Evolutionary conservation across 2,113 vertebrate species (phyloP).

Genomic region (Boulengeromyrus knoepffleri): DNA sequence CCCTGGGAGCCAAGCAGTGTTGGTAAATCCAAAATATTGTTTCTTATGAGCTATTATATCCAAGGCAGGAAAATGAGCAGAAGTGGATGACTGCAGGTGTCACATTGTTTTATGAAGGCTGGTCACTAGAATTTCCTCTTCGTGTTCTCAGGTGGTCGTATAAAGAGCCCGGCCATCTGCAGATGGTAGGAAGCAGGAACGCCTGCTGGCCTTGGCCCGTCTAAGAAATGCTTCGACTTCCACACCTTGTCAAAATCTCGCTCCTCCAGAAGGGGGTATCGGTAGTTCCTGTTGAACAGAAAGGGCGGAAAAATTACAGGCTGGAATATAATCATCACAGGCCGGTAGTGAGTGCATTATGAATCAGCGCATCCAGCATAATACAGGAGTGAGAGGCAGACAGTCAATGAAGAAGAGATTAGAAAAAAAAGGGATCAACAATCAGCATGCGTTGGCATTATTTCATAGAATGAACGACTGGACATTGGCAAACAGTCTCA

Average conservation of each 20-base stretch:
- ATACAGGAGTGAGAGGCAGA: not conserved
- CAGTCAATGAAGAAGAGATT: not conserved
- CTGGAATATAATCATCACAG: not conserved
- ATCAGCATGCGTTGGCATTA: not conserved
- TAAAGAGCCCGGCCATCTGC: not conserved
- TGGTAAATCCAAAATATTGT: not conserved
- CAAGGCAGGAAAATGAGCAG: not conserved
- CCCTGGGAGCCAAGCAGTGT: not conserved
- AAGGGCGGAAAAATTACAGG: not conserved
- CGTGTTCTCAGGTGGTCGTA: not conserved
- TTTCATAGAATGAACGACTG: not conserved
- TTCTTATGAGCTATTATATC: not conserved
- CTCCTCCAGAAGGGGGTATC: not conserved
- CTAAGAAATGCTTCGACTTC: not conserved
- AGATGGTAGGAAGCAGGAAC: not conserved
- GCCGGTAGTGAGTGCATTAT: not conserved
- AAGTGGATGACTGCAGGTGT: not conserved
- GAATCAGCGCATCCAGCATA: not conserved
- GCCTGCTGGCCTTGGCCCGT: not conserved
- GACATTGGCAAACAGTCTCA: not conserved
- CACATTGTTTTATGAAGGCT: not conserved
- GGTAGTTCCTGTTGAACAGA: not conserved
- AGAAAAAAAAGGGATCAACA: not conserved
- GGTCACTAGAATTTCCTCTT: not conserved
- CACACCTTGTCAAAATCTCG: not conserved